Evolutionary conservation across 2,113 vertebrate genomes (phyloP), one percentile per base, ranked within the genome.

Genomic region (Silurus asotus): DNA sequence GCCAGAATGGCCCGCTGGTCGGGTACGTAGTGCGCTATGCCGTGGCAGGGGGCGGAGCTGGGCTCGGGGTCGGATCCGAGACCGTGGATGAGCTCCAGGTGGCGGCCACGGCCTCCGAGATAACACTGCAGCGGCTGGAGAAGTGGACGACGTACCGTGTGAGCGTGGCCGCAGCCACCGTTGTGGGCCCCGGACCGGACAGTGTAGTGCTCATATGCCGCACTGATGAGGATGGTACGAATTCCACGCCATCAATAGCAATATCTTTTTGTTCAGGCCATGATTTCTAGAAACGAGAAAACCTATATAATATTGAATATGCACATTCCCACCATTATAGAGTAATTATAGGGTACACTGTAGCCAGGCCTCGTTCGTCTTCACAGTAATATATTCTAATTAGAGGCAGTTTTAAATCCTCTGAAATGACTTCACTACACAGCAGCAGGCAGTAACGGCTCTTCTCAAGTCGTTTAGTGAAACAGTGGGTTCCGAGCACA

Each of bases 81-180:
- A 91, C 92, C 75, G 92, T 90, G 91, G 97, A 97, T 93, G 96
- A 97, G 94, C 95, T 95, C 45, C 90, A 92, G 87, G 95, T 96
- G 89, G 94, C 95, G 90, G 94, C 98, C 87, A 93, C 90, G 58
- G 94, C 95, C 91, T 94, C 94, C 51, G 96, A 96, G 94, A 94
- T 97, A 93, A 93, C 94, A 25, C 95, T 99, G 92, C 96, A 98
- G 90, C 91, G 95, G n/a, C 89, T 99, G 95, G 97, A 99, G 93
- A 99, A 99, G 94, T 99, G 98, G 98, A 99, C 97, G 8, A 94
- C 96, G 90, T 99, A 99, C 92, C 96, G 92, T 81, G 92, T 99
- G 93, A 96, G 96, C 0, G 93, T 98, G 67, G 95, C 96, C 69
- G 98, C 98, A 78, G 95, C 94, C 90, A 99, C 97, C 75, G 93